These are phyloP conservation scores for Ferdinandea cuprea DNA, from an alignment of 2,888 invertebrate species.

Conservation along the genomic window DNA sequence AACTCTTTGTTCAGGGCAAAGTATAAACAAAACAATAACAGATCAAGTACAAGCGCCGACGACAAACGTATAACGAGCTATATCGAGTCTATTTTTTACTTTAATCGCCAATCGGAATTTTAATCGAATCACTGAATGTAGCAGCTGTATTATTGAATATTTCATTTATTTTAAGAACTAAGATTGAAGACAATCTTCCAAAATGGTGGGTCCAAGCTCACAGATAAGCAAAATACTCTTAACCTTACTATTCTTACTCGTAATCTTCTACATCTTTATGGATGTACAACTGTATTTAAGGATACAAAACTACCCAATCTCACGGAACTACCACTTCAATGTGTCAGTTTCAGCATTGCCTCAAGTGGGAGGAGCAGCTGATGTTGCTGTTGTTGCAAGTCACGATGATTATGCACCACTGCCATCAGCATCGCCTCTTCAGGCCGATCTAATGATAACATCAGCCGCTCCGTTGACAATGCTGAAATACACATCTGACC, in stretches of 20 bases:
- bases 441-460: conserved; percentile 40
- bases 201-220: conserved; percentile 89
- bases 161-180: conserved; percentile 36
- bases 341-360: conserved; percentile 68
- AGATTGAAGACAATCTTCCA: conserved; percentile 74
- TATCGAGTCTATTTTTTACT: conserved; percentile 34
- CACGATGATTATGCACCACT: conserved; percentile 25
- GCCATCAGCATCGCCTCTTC: conserved; percentile 40
- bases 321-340: conserved; percentile 83
- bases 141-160: background rate
- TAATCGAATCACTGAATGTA: conserved; percentile 36
- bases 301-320: conserved; percentile 88
- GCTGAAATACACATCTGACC: conserved; percentile 48
- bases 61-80: conserved; percentile 15
- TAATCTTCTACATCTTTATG: conserved; percentile 89
- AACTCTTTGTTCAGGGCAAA: conserved; percentile 54
- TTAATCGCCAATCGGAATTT: conserved; percentile 32
- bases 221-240: conserved; percentile 89
- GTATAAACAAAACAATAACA: conserved; percentile 41
- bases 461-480: conserved; percentile 11
- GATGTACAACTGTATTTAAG: conserved; percentile 89
- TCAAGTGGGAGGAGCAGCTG: conserved; percentile 4
- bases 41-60: conserved; percentile 2
- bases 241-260: conserved; percentile 84
- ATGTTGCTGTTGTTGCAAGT: conserved; percentile 15